Evolutionary conservation across 2,113 vertebrate genomes (phyloP).

Genomic region (Oncorhynchus nerka): DNA sequence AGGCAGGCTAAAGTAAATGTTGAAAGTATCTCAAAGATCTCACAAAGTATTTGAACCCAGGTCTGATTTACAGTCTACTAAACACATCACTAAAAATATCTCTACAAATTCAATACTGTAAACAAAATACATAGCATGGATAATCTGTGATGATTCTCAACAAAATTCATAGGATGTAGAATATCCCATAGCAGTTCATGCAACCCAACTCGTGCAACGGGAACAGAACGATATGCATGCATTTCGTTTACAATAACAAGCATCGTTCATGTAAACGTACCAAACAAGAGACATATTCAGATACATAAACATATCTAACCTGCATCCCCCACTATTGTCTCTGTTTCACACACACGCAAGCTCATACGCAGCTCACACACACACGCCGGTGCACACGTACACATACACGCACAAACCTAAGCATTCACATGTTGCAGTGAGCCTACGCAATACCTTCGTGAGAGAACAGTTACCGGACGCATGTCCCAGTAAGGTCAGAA

Average conservation of each 20-base stretch:
- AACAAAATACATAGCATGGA: background rate
- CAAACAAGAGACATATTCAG: background rate
- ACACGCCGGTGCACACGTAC: background rate
- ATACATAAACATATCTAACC: background rate
- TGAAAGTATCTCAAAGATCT: too few relatives aligned
- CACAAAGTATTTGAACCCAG: too few relatives aligned
- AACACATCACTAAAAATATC: constrained; percentile 9
- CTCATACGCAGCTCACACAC: background rate
- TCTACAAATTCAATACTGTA: constrained; percentile 4
- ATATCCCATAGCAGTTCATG: background rate
- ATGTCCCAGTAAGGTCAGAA: too few relatives aligned
- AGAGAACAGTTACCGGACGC: too few relatives aligned
- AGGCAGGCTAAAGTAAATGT: too few relatives aligned
- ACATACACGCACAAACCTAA: constrained; percentile 14
- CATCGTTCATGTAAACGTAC: constrained; percentile 14
- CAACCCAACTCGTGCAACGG: background rate
- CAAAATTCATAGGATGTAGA: background rate
- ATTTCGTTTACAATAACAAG: constrained; percentile 17
- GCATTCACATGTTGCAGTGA: background rate
- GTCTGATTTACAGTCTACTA: background rate
- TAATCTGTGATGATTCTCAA: constrained; percentile 8
- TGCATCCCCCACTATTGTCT: background rate
- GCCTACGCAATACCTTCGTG: too few relatives aligned
- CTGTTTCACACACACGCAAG: background rate
- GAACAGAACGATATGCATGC: background rate